Evolutionary conservation across 1,140 invertebrate genomes (phyloP).

Genomic region (Drosophila burlai): DNA sequence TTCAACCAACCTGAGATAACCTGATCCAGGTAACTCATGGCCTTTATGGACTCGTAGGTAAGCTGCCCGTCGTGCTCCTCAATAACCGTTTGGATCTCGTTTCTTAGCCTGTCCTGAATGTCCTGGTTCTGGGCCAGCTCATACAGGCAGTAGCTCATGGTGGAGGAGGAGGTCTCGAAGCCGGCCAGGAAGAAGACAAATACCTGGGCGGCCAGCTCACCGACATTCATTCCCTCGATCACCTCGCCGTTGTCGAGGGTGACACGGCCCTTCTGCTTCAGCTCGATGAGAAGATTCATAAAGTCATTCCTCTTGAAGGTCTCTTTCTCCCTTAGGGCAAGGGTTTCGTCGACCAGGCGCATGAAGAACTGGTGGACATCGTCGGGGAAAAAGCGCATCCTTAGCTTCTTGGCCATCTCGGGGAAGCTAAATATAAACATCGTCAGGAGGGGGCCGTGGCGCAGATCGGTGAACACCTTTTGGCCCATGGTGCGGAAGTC

Average conservation of each 20-base stretch:
- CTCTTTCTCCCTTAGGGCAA: conserved; percentile 85
- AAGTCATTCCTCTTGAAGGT: conserved; percentile 86
- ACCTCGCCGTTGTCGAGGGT: conserved; percentile 64
- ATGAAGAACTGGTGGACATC: conserved; percentile 86
- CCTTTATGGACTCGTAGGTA: conserved; percentile 87
- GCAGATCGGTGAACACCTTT: conserved; percentile 51
- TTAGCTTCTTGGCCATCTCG: conserved; percentile 34
- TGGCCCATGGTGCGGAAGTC: conserved; percentile 85
- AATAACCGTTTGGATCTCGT: conserved; percentile 85
- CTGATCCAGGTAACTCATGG: conserved; percentile 87
- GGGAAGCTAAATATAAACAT: conserved; percentile 60
- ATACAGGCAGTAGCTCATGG: conserved; percentile 86
- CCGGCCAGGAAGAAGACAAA: conserved; percentile 89
- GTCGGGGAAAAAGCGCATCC: conserved; percentile 64
- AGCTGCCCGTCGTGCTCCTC: conserved; percentile 85
- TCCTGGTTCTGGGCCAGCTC: conserved; percentile 85
- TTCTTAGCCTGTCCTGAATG: conserved; percentile 85
- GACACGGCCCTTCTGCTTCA: conserved; percentile 77
- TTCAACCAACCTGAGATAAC: conserved; percentile 85
- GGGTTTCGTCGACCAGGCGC: conserved; percentile 85
- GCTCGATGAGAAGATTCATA: conserved; percentile 86
- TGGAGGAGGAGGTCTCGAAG: conserved; percentile 86
- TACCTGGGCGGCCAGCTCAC: conserved; percentile 86
- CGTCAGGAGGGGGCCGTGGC: conserved; percentile 43
- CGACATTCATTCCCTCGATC: conserved; percentile 49